A percentile compares a stretch with the other conserved stretches of the same genome.
Evolutionary conservation across 2,888 invertebrate species (phyloP).

Genomic region (Drosophila subquinaria): DNA sequence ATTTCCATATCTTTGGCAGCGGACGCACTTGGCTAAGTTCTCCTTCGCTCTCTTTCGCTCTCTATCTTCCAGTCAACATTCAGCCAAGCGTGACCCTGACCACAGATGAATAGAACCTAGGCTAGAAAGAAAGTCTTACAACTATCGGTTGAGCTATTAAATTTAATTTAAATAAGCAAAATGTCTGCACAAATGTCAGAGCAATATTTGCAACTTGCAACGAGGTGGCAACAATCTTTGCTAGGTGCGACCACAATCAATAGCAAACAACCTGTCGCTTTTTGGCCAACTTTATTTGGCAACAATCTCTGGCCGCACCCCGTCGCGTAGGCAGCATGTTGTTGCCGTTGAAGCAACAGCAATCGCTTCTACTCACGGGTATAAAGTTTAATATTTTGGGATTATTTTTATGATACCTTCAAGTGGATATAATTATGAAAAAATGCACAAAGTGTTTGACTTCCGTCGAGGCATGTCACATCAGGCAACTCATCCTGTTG

Average conservation of each 20-base stretch:
- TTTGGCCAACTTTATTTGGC: conserved; percentile 46
- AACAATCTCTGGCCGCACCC: conserved; percentile 48
- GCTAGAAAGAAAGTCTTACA: conserved; percentile 23
- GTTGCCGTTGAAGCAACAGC: conserved; percentile 23
- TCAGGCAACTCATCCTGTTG: conserved; percentile 60
- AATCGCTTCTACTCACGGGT: conserved; percentile 50
- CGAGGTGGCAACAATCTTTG: conserved; percentile 1
- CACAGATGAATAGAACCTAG: conserved; percentile 15
- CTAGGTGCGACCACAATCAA: conserved; percentile 37
- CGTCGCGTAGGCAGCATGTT: conserved; percentile 25
- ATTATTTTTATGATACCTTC: conserved; percentile 35
- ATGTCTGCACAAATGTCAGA: conserved; percentile 13
- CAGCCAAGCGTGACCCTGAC: conserved; percentile 52
- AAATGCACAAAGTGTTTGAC: conserved; percentile 57
- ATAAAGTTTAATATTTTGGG: conserved; percentile 57
- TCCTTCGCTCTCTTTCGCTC: background rate
- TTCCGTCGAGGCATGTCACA: conserved; percentile 61
- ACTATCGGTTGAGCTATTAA: conserved; percentile 18
- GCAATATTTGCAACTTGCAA: conserved; percentile 1
- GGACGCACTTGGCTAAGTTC: conserved; percentile 57
- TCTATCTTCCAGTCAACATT: background rate
- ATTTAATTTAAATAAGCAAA: conserved; percentile 11
- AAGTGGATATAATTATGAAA: conserved; percentile 41
- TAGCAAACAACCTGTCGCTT: conserved; percentile 43
- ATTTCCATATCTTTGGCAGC: conserved; percentile 71